These are phyloP conservation scores for Danionella dracula DNA, from an alignment of 2,797 vertebrate species.

Conservation along the genomic window DNA sequence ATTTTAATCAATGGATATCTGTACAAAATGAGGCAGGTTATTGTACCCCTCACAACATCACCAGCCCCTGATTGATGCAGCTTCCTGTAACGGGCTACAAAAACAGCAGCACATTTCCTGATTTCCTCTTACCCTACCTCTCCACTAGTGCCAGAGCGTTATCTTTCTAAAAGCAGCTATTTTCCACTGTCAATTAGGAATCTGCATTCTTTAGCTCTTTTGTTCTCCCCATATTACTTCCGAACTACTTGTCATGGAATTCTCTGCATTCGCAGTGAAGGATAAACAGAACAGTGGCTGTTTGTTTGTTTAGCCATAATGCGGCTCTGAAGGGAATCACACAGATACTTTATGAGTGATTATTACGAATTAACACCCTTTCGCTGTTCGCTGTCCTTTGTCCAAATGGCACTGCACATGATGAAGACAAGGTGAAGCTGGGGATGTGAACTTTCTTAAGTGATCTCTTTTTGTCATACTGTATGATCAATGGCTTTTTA, in stretches of 20 bases:
- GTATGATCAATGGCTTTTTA: no score
- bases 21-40: background rate
- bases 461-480: no score
- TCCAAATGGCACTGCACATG: background rate
- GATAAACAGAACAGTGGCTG: slow-evolving; percentile 52
- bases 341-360: slow-evolving; percentile 38
- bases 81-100: slow-evolving; percentile 25
- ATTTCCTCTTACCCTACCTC: slow-evolving; percentile 14
- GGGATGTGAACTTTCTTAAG: background rate
- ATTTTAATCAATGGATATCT: background rate
- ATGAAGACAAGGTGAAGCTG: background rate
- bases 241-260: slow-evolving; percentile 77
- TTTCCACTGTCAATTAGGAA: slow-evolving; percentile 60
- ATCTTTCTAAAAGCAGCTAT: slow-evolving; percentile 19
- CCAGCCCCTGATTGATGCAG: background rate
- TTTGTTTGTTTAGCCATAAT: slow-evolving; percentile 55
- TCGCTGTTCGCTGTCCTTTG: slow-evolving; percentile 24
- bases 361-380: slow-evolving; percentile 45
- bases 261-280: slow-evolving; percentile 53
- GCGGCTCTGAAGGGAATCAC: slow-evolving; percentile 12
- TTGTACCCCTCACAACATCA: background rate
- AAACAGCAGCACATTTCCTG: slow-evolving; percentile 15
- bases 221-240: slow-evolving; percentile 73
- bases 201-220: slow-evolving; percentile 66
- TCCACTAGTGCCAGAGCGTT: slow-evolving; percentile 43